These are phyloP conservation scores for Rhinolophus sinicus DNA, from an alignment of 2,113 vertebrate species.

Conservation along the genomic window DNA sequence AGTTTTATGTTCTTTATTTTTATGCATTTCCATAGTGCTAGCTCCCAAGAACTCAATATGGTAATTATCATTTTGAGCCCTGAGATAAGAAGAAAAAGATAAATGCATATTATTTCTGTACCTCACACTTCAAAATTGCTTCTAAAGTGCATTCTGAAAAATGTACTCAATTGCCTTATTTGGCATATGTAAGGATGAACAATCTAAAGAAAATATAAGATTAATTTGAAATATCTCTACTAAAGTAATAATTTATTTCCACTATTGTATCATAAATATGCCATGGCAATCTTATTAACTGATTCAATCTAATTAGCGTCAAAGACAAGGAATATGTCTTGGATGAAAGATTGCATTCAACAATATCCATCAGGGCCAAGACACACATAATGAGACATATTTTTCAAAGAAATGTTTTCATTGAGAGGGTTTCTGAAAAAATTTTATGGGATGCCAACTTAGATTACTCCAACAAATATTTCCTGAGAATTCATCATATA, in stretches of 20 bases:
- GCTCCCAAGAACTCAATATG: conserved; percentile 4
- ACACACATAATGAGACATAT: conserved; percentile 47
- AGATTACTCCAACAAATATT: conserved; percentile 47
- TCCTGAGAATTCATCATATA: not conserved
- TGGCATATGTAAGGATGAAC: conserved; percentile 50
- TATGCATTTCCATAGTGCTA: not conserved
- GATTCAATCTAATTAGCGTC: conserved; percentile 65
- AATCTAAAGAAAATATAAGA: conserved; percentile 61
- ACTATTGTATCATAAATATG: conserved; percentile 66
- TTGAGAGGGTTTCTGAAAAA: conserved; percentile 37
- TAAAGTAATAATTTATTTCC: conserved; percentile 68
- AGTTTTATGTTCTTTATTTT: not conserved
- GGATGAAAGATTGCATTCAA: conserved; percentile 49
- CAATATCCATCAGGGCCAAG: conserved; percentile 37
- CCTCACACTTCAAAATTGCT: conserved; percentile 51
- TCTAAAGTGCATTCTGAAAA: conserved; percentile 64
- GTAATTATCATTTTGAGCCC: conserved; percentile 55
- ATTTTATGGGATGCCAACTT: not conserved
- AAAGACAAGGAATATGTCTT: conserved; percentile 52
- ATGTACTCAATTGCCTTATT: conserved; percentile 37
- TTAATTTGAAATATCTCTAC: conserved; percentile 65
- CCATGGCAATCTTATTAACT: conserved; percentile 63
- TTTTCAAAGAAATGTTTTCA: conserved; percentile 60
- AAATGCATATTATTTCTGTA: conserved; percentile 62
- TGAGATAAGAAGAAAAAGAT: conserved; percentile 54